Percentiles rank a stretch among this genome's conserved stretches.
phyloP scores from a whole-genome alignment of 2,797 vertebrate species.

The Oreonectes daqikongensis region DNA sequence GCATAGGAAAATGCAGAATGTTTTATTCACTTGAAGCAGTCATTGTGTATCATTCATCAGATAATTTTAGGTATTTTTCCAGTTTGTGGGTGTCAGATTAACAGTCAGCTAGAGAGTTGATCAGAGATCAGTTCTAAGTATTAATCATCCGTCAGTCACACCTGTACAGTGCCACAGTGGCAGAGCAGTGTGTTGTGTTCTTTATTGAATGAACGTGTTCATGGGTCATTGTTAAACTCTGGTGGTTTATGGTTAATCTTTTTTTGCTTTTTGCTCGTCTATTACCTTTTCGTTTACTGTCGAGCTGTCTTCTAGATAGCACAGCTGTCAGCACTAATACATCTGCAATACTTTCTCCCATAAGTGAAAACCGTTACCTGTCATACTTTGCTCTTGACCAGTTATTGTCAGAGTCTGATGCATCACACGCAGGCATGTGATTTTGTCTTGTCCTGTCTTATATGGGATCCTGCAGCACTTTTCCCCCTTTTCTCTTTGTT shows the following conservation, averaged over 20 bases:
- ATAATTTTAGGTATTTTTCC: not conserved
- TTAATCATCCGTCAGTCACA: not conserved
- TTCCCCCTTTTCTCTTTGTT: not conserved
- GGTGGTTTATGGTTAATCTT: constrained; percentile 23
- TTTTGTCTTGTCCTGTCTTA: not conserved
- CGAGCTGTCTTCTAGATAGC: constrained; percentile 82
- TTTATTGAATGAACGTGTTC: not conserved
- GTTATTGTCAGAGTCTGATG: constrained; percentile 35
- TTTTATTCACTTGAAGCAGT: not conserved
- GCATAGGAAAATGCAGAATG: not conserved
- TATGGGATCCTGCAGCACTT: constrained; percentile 12
- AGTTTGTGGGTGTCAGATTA: not conserved
- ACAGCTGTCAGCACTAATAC: constrained; percentile 83
- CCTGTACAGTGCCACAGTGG: not conserved
- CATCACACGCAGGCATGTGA: constrained; percentile 14
- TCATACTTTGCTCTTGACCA: constrained; percentile 71
- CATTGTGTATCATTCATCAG: not conserved
- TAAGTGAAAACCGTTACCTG: constrained; percentile 77
- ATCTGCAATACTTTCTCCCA: constrained; percentile 72
- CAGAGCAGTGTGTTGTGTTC: constrained; percentile 1
- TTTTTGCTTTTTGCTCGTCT: not conserved
- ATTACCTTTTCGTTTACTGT: constrained; percentile 55
- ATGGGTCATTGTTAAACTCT: constrained; percentile 13
- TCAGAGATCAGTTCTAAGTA: not conserved
- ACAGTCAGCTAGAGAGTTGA: not conserved